These are phyloP conservation scores for Zaprionus lachaisei DNA, from an alignment of 1,140 invertebrate species.

Conservation along the genomic window DNA sequence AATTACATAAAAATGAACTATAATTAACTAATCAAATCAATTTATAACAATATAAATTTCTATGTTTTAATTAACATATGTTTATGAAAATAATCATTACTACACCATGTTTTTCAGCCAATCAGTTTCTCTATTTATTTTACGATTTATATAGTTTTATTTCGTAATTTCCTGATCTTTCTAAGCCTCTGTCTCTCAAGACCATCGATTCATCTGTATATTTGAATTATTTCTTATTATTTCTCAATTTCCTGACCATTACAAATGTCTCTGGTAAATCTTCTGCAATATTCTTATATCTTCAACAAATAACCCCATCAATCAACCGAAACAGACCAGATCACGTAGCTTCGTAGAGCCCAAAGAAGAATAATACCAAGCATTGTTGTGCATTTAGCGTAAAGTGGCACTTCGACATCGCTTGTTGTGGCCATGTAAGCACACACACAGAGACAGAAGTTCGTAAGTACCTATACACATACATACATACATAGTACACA, in stretches of 20 bases:
- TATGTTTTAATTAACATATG: too few species aligned
- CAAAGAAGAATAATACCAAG: slow-evolving; percentile 9
- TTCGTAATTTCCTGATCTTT: not conserved
- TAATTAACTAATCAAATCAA: too few species aligned
- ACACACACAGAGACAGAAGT: not conserved
- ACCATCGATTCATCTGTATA: not conserved
- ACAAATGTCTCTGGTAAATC: not conserved
- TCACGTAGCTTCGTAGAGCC: slow-evolving; percentile 45
- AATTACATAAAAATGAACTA: too few species aligned
- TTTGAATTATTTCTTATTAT: not conserved
- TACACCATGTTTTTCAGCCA: too few species aligned
- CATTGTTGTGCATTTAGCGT: slow-evolving; percentile 51
- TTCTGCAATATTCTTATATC: slow-evolving; percentile 6
- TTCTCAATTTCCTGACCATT: slow-evolving; percentile 6
- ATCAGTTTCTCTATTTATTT: not conserved
- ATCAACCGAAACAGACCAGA: slow-evolving; percentile 55
- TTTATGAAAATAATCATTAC: too few species aligned
- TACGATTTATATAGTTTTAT: not conserved
- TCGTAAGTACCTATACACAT: not conserved
- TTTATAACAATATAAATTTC: too few species aligned
- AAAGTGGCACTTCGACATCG: slow-evolving; percentile 61
- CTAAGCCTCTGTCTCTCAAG: too few species aligned
- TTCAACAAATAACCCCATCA: slow-evolving; percentile 33
- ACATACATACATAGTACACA: not conserved
- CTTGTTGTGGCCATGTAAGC: slow-evolving; percentile 20